A percentile compares a stretch with the other conserved stretches of the same genome.
These are phyloP conservation scores for Raja brachyura DNA, from an alignment of 2,113 vertebrate genomes.

Conservation along the genomic window DNA sequence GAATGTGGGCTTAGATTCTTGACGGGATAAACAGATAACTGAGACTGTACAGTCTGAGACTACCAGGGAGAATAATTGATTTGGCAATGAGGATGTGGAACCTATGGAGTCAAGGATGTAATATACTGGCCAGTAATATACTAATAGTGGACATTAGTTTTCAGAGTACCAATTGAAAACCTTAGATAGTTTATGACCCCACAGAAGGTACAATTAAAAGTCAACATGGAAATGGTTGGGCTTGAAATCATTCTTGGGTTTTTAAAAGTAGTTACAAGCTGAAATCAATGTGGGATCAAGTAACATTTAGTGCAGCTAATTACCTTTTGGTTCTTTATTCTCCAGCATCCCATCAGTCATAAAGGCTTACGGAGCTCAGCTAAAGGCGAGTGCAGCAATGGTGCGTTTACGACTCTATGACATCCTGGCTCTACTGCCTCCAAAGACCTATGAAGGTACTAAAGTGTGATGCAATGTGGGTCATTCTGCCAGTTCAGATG, in stretches of 20 bases:
- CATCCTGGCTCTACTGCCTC: conserved; percentile 91
- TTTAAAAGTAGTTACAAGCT: neutral
- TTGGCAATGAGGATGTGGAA: neutral
- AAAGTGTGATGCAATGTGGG: neutral
- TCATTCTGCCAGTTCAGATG: too few relatives aligned
- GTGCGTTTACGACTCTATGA: conserved; percentile 93
- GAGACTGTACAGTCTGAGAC: neutral
- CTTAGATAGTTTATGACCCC: neutral
- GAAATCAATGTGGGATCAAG: neutral
- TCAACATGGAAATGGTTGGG: neutral
- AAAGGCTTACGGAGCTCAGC: conserved; percentile 89
- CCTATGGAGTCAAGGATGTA: neutral
- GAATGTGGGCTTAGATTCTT: neutral
- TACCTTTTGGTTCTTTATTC: neutral
- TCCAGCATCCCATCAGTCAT: conserved; percentile 87
- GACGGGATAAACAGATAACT: neutral
- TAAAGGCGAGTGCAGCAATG: conserved; percentile 98
- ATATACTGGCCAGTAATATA: neutral
- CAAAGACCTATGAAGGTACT: conserved; percentile 95
- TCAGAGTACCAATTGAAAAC: neutral
- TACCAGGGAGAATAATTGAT: neutral
- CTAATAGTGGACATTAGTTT: neutral
- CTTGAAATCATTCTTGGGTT: neutral
- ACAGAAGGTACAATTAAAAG: neutral
- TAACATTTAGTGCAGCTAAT: neutral